Evolutionary conservation across 2,888 invertebrate genomes (phyloP), one percentile per base, ranked within the genome.

Genomic region (Troides helena): DNA sequence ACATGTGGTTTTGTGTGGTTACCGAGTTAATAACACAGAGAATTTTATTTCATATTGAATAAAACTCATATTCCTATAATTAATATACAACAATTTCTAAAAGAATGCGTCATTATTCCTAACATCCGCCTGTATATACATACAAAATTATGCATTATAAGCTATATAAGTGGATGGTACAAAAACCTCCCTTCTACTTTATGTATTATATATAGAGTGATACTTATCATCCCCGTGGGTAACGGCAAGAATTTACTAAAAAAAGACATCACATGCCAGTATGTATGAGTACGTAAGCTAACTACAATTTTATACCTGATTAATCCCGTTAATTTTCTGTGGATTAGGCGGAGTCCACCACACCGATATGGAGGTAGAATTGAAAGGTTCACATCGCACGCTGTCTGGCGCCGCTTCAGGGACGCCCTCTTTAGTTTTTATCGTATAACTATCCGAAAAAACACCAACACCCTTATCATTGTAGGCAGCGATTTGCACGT

Each of bases 321-420:
- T 99, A 70, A 99, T 98, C 46, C 99, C 99, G 84, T 99, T 99
- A 68, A 99, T 98, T 90, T 98, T 97, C 82, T 99, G 98, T 0
- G 99, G 98, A 88, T 98, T 97, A 0, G 99, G 99, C 1, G 99
- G 99, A n/a, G 95, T 96, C 99, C 99, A 99, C 89, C 95, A 95
- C 0, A 99, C 96, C 67, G 94, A 93, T 17, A 95, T 93, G 0
- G 97, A 93, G 46, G 99, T 99, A 0, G 99, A 99, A 88, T 98
- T 99, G 14, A 96, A 82, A 0, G 99, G 94, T 77, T 95, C 93
- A 0, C 96, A 97, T 67, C 94, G 93, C 0, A 98, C 95, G 77
- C 96, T 95, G 43, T 96, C 96, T 0, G 99, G 99, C 0, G 98
- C 95, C 6, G 98, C 97, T 87, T 98, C 98, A 0, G 99, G 99